phyloP scores from a whole-genome alignment of 2,888 invertebrate genomes.

The Deilephila elpenor region DNA sequence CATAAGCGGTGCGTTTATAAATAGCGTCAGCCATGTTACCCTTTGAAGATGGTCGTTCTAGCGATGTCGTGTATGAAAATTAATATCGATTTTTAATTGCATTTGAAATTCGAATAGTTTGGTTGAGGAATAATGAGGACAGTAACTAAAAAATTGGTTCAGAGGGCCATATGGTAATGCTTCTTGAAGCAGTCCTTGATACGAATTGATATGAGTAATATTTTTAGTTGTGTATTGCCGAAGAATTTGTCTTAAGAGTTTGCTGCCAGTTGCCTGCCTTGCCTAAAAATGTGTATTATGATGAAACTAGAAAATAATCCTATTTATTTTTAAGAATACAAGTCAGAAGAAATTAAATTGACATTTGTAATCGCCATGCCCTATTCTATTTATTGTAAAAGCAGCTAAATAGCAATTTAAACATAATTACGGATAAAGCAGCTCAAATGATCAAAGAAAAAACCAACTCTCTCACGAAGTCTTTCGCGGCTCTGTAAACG shows the following conservation, averaged over 20 bases:
- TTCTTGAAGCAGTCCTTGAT: no score
- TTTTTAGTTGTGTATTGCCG: no score
- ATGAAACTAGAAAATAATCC: no score
- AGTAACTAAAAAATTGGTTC: no score
- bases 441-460: conserved; percentile 42
- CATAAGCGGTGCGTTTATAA: conserved; percentile 72
- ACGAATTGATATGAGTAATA: no score
- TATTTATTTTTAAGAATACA: not conserved
- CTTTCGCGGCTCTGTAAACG: conserved; percentile 52
- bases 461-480: conserved; percentile 52
- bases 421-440: conserved; percentile 1
- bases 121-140: no score
- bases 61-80: conserved; percentile 16
- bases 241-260: no score
- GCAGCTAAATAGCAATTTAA: not conserved
- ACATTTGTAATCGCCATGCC: not conserved
- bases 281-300: no score
- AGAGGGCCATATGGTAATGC: no score
- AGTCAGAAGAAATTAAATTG: not conserved
- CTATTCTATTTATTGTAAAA: not conserved
- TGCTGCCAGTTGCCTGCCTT: no score
- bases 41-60: conserved; percentile 56
- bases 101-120: no score
- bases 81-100: not conserved
- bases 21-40: conserved; percentile 76